Base-by-base conservation (phyloP, 1,140 invertebrate species). In the Cyrtorhinus lividipennis region DNA sequence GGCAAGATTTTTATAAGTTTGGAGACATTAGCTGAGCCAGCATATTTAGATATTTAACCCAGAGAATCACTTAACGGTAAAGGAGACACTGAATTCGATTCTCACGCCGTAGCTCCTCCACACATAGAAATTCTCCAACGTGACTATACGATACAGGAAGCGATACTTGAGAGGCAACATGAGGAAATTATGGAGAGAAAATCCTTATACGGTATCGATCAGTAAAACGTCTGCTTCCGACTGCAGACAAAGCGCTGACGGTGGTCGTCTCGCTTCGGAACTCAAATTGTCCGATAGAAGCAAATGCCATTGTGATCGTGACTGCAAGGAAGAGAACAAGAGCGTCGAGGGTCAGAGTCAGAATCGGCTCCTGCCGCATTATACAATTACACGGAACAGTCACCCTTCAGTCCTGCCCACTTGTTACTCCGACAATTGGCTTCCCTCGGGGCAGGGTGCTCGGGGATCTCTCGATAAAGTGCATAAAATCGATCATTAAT, bases 391-490 rank as follows among this genome's bases (percentile, higher is more conserved):
- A 53, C 48, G 48, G 48, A 15, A 22, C 48, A 22, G 48, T 38
- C 30, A 15, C 48, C 48, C 12, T 53, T 53, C 18, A 53, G 48
- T 53, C 48, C 48, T 53, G 12, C 12, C 48, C 48, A 53, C 48
- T 53, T 53, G 48, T 53, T 53, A 53, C 48, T 53, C 48, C 48
- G 12, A 53, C 48, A 53, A 53, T 53, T 53, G 48, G 48, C 48
- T 20, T 53, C 48, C 48, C 48, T 20, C 48, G 10, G 12, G 30
- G 5, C 30, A 5, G 15, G 30, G 5, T 15, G 30, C 30, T 38
- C 15, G 5, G 5, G 30, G 5, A 15, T 38, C 30, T 38, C 30
- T 38, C 30, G 30, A 38, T 38, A 38, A 38, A 38, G 30, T 38
- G 30, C n/a, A n/a, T n/a, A n/a, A 38, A 38, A 38, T 38, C 30